Evolutionary conservation across 2,113 vertebrate genomes (phyloP).

Genomic region (Oreochromis tanganicae): DNA sequence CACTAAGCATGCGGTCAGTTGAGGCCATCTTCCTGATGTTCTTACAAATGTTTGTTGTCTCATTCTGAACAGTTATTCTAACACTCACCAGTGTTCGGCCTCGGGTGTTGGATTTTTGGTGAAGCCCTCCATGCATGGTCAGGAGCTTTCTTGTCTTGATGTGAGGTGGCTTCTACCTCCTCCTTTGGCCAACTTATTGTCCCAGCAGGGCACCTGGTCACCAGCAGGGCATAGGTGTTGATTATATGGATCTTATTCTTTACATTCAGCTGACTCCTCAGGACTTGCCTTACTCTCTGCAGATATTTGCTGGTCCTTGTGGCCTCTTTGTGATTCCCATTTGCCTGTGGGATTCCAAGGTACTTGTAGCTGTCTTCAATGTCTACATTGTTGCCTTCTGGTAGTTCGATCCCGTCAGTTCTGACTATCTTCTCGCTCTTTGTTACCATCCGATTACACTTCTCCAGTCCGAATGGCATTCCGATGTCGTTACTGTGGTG

Average conservation of each 20-base stretch:
- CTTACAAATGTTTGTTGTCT: background rate
- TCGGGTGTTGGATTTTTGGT: background rate
- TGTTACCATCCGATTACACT: background rate
- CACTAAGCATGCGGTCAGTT: background rate
- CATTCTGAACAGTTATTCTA: background rate
- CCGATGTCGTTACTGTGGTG: fast-evolving
- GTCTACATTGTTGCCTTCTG: background rate
- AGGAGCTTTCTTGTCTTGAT: background rate
- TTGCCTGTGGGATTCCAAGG: background rate
- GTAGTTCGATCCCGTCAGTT: fast-evolving
- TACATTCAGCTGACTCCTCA: background rate
- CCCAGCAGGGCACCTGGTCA: background rate
- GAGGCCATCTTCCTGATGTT: background rate
- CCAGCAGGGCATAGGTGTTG: background rate
- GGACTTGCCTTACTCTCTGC: background rate
- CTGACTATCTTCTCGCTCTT: background rate
- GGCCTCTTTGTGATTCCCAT: background rate
- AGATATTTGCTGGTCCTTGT: background rate
- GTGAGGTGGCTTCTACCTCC: background rate
- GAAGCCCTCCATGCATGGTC: background rate
- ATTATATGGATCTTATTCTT: background rate
- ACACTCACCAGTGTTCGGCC: background rate
- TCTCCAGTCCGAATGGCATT: background rate
- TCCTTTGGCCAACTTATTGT: background rate
- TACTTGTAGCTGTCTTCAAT: background rate